Evolutionary conservation across 2,888 invertebrate genomes (phyloP), one percentile per base, ranked within the genome.

Genomic region (Atethmia centrago): DNA sequence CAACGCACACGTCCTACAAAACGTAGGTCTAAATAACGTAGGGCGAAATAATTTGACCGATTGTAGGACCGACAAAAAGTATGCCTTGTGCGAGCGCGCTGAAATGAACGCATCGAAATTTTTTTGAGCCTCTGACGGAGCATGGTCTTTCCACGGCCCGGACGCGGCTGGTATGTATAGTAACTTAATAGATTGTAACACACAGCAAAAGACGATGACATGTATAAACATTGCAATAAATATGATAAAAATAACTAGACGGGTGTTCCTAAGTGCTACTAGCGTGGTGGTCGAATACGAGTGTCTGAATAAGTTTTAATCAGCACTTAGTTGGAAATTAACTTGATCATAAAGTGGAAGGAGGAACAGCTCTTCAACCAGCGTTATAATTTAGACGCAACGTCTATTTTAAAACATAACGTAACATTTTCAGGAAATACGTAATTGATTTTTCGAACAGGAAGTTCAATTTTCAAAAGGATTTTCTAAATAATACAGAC

Each of bases 401-500:
- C n/a, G 2, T 70, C 42, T 75, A 79, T 75, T 70, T 79, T 63
- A 42, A 79, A 71, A 40, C 36, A 19, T 28, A 63, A 47, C 19
- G 53, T 49, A 66, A 42, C 14, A 25, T 63, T 67, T 58, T 40
- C 62, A 71, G 76, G 80, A 75, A 65, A 51, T 51, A 49, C 28
- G 14, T 45, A 25, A 47, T 63, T 42, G 31, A 59, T 31, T 45
- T 77, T 58, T 62, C 42, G 21, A 62, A 69, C 71, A 63, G 71
- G 65, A 79, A 70, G 51, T 66, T 31, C 21, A 53, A 59, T 56
- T 59, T 66, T 51, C 55, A 62, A 62, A 79, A 75, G 14, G 42
- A 55, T 45, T 51, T 71, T 71, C 40, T 51, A 47, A 71, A 82
- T 80, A 78, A 62, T 51, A 47, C 53, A 56, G 63, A 68, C 67